A percentile compares a stretch with the other conserved stretches of the same genome.
Conservation (phyloP, 2,888 invertebrate species). For the Eilema griseolum region DNA sequence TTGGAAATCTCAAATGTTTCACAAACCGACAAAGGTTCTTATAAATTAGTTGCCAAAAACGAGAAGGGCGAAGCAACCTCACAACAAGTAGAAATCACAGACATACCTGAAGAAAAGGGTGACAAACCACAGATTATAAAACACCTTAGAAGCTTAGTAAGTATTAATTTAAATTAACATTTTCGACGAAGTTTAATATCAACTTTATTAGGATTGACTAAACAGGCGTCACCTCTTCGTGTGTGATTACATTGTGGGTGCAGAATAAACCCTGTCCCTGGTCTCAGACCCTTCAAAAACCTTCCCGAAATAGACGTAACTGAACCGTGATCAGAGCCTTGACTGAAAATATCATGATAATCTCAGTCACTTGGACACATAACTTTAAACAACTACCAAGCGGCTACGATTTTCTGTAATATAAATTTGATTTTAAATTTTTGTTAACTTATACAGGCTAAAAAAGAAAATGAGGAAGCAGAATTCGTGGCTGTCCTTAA, state of each 20-base stretch:
- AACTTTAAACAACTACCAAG: not conserved
- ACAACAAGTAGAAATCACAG: conserved; percentile 94
- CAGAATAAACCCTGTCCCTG: too few relatives aligned
- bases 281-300: too few relatives aligned
- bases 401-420: too few relatives aligned
- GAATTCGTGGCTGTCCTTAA: conserved; percentile 93
- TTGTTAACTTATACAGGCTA: conserved; percentile 63
- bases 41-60: conserved; percentile 96
- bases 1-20: conserved; percentile 95
- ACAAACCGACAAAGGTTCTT: conserved; percentile 94
- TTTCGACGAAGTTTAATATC: not conserved
- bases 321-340: too few relatives aligned
- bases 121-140: conserved; percentile 93
- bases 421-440: not conserved
- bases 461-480: conserved; percentile 89
- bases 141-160: conserved; percentile 91
- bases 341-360: too few relatives aligned
- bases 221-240: not conserved
- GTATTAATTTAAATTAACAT: conserved; percentile 54
- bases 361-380: too few relatives aligned
- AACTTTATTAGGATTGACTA: not conserved
- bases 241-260: too few relatives aligned
- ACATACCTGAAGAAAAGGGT: conserved; percentile 92
- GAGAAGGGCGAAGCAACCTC: conserved; percentile 97
- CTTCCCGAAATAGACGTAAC: too few relatives aligned